Conservation (phyloP, 2,888 invertebrate genomes). For the Psococerastis gibbosa region DNA sequence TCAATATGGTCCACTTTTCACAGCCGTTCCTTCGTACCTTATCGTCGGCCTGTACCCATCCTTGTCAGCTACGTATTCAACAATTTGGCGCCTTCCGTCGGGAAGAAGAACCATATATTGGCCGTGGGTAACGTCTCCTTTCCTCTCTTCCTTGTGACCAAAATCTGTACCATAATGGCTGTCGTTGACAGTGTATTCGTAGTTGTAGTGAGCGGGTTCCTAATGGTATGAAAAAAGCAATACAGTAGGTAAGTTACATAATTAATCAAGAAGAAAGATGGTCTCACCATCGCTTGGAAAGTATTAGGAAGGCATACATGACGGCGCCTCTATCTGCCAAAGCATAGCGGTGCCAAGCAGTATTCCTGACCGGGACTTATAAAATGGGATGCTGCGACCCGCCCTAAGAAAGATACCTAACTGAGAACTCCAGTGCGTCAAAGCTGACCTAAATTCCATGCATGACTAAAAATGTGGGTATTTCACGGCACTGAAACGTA, state of each 20-base stretch:
- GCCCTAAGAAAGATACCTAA: no score
- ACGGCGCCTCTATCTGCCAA: no score
- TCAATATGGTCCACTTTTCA: no score
- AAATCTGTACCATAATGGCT: slow-evolving; percentile 4
- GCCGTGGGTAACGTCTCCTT: slow-evolving; percentile 5
- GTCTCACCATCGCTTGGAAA: no score
- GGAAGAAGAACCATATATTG: slow-evolving; percentile 6
- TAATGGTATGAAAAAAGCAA: neutral
- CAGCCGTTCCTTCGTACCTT: slow-evolving; percentile 3
- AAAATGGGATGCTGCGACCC: no score
- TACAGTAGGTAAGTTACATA: neutral
- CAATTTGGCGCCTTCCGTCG: slow-evolving; percentile 6
- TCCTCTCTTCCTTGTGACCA: slow-evolving; percentile 5
- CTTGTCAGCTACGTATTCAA: slow-evolving; percentile 3
- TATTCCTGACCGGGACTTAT: no score
- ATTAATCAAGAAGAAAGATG: neutral
- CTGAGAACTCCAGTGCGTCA: no score
- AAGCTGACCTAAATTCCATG: no score
- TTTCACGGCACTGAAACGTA: no score
- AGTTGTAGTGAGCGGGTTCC: slow-evolving; percentile 8
- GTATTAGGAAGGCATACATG: no score
- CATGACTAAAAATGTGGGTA: no score
- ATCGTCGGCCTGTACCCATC: slow-evolving; percentile 8
- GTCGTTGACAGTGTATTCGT: slow-evolving; percentile 3
- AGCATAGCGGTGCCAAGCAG: no score